These are phyloP conservation scores for Tenebrio molitor DNA, from an alignment of 1,140 invertebrate species.

Conservation along the genomic window DNA sequence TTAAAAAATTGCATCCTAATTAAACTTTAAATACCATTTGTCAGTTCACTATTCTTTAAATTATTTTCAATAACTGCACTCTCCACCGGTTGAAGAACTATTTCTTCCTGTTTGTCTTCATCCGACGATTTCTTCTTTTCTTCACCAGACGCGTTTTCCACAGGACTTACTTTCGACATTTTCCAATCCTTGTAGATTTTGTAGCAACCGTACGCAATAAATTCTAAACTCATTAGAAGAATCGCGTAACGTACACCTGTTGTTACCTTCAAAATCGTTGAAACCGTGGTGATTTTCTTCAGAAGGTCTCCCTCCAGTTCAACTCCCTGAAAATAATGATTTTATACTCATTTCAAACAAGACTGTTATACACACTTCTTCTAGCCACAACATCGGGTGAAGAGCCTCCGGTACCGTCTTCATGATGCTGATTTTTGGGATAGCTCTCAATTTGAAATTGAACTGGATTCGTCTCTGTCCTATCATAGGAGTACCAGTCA, in stretches of 20 bases:
- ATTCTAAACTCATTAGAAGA: neutral
- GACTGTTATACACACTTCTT: too few relatives aligned
- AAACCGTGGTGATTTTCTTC: constrained; percentile 39
- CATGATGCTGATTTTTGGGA: constrained; percentile 75
- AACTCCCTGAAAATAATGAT: constrained; percentile 45
- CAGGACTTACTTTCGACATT: neutral
- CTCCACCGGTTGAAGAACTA: too few relatives aligned
- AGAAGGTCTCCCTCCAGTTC: constrained; percentile 47
- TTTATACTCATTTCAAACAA: too few relatives aligned
- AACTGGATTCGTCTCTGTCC: constrained; percentile 79
- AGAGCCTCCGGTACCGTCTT: constrained; percentile 73
- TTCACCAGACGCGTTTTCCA: neutral
- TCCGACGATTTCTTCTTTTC: too few relatives aligned
- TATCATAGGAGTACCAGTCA: constrained; percentile 68
- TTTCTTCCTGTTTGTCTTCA: too few relatives aligned
- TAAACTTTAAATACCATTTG: too few relatives aligned
- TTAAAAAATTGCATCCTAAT: too few relatives aligned
- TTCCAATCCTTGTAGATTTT: neutral
- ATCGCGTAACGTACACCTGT: neutral
- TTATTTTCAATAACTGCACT: too few relatives aligned
- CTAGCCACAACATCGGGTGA: constrained; percentile 80
- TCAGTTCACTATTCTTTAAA: too few relatives aligned
- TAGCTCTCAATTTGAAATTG: constrained; percentile 73
- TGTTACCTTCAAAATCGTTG: constrained; percentile 5
- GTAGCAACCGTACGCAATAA: constrained; percentile 3